A percentile compares a stretch with the other conserved stretches of the same genome.
phyloP scores from a whole-genome alignment of 2,888 invertebrate genomes.

The Spodoptera picta region DNA sequence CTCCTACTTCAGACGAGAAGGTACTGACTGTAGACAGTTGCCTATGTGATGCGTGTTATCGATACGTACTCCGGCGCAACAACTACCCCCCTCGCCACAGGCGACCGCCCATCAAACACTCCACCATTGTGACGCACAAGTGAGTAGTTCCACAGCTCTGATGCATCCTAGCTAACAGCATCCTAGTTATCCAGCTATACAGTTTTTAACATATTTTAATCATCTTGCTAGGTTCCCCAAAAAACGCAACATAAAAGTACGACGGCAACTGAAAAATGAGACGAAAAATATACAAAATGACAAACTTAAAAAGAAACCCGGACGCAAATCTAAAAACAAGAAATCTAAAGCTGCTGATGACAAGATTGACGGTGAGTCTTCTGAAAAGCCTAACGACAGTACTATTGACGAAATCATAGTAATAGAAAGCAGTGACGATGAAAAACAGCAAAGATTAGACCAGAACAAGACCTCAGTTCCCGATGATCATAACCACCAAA shows the following conservation, averaged over 20 bases:
- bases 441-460: constrained; percentile 72
- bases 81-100: constrained; percentile 92
- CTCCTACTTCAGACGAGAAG: constrained; percentile 90
- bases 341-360: constrained; percentile 76
- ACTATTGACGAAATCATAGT: constrained; percentile 76
- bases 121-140: constrained; percentile 50
- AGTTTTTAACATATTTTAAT: background rate
- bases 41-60: constrained; percentile 95
- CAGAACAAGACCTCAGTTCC: constrained; percentile 85
- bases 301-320: constrained; percentile 80
- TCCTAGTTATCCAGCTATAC: no score
- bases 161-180: no score
- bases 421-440: constrained; percentile 51
- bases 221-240: constrained; percentile 90
- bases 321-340: constrained; percentile 79
- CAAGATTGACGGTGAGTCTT: constrained; percentile 74
- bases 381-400: constrained; percentile 75
- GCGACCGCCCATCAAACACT: constrained; percentile 75
- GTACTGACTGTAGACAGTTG: constrained; percentile 95
- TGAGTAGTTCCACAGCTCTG: constrained; percentile 38
- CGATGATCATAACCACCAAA: constrained; percentile 67
- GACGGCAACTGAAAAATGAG: constrained; percentile 87
- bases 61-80: constrained; percentile 94
- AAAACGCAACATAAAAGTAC: constrained; percentile 91
- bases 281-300: constrained; percentile 78